phyloP scores from a whole-genome alignment of 2,888 invertebrate genomes.

The Prosopocoilus inquinatus region DNA sequence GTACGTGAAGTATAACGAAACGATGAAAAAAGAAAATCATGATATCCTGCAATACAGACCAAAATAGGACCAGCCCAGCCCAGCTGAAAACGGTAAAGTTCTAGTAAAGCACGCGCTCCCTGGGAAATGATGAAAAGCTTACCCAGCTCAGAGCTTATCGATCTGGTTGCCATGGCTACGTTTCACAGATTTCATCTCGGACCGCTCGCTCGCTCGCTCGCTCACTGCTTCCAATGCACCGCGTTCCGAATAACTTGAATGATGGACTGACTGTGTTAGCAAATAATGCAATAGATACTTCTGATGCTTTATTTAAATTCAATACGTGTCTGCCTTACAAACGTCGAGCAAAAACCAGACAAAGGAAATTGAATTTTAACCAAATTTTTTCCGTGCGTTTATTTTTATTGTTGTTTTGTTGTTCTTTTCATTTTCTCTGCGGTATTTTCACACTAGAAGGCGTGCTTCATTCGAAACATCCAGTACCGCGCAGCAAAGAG shows the following conservation, averaged over 20 bases:
- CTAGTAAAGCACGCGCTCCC: slow-evolving; percentile 11
- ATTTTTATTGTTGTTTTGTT: neutral
- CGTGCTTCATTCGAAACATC: too few relatives aligned
- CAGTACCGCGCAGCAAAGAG: too few relatives aligned
- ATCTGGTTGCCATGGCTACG: slow-evolving; percentile 20
- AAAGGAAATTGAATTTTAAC: slow-evolving; percentile 4
- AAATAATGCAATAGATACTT: slow-evolving; percentile 5
- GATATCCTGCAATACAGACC: neutral
- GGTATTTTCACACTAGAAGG: too few relatives aligned
- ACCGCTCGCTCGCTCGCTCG: slow-evolving; percentile 14
- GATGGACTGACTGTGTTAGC: slow-evolving; percentile 1
- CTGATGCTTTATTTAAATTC: slow-evolving; percentile 4
- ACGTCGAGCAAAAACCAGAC: neutral
- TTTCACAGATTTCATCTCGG: slow-evolving; percentile 21
- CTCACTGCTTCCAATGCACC: neutral
- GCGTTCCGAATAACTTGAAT: slow-evolving; percentile 5
- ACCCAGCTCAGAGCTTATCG: slow-evolving; percentile 20
- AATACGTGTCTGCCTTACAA: slow-evolving; percentile 1
- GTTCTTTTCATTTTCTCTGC: too few relatives aligned
- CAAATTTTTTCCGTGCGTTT: neutral
- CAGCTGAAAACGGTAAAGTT: slow-evolving; percentile 4
- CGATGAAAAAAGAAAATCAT: too few relatives aligned
- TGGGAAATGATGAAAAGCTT: slow-evolving; percentile 22
- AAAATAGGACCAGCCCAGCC: slow-evolving; percentile 4
- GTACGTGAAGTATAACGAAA: too few relatives aligned